Conservation (phyloP, 2,888 invertebrate species). For the Meloe dianella region DNA sequence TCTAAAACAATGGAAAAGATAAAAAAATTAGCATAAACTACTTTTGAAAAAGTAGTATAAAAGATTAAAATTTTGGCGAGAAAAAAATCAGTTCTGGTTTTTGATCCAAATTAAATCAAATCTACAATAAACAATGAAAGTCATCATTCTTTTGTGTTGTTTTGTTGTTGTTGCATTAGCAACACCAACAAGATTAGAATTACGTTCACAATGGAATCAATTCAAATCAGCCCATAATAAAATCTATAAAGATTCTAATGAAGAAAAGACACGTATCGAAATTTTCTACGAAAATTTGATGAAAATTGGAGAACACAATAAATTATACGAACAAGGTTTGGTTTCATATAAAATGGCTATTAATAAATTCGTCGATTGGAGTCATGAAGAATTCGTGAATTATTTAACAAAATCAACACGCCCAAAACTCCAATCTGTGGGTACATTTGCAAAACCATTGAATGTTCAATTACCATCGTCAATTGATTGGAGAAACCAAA, state of each 20-base stretch:
- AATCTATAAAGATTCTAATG: not conserved
- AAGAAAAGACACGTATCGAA: not conserved
- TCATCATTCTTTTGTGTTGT: not conserved
- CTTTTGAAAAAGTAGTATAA: too few relatives aligned
- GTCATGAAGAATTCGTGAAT: not conserved
- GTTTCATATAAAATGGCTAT: slow-evolving; percentile 32
- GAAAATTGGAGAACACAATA: slow-evolving; percentile 34
- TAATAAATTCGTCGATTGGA: slow-evolving; percentile 48
- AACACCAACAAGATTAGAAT: not conserved
- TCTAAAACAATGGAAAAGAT: too few relatives aligned
- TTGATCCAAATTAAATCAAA: not conserved
- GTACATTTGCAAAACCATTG: too few relatives aligned
- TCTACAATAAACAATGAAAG: not conserved
- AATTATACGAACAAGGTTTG: slow-evolving; percentile 32
- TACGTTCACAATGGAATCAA: not conserved
- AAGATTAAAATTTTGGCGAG: too few relatives aligned
- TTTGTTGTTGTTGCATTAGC: not conserved
- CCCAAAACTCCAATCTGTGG: not conserved
- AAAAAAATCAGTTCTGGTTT: too few relatives aligned
- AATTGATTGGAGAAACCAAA: slow-evolving; percentile 80
- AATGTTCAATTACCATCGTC: not conserved
- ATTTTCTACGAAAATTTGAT: slow-evolving; percentile 30
- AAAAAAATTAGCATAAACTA: too few relatives aligned
- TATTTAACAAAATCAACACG: not conserved
- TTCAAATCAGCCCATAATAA: not conserved